phyloP scores from a whole-genome alignment of 2,888 invertebrate genomes.

The Camponotus fellah region DNA sequence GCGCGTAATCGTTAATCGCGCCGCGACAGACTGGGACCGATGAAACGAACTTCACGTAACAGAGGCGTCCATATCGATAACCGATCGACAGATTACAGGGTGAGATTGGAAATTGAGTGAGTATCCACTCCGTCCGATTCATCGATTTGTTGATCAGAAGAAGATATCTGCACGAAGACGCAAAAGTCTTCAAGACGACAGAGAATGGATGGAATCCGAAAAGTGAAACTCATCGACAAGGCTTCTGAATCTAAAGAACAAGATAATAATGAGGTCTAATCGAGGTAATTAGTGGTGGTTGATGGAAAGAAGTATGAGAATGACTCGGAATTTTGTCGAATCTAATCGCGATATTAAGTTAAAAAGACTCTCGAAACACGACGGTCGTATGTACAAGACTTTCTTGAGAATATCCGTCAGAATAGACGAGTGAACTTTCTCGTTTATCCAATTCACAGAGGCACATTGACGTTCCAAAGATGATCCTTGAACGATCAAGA shows the following conservation, averaged over 20 bases:
- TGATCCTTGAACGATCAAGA: background rate
- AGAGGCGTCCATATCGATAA: slow-evolving; percentile 8
- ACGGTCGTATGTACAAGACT: background rate
- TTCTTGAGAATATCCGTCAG: slow-evolving; percentile 5
- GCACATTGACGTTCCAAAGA: slow-evolving; percentile 19
- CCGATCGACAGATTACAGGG: background rate
- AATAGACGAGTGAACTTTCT: background rate
- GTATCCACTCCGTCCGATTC: slow-evolving; percentile 2
- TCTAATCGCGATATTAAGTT: slow-evolving; percentile 14
- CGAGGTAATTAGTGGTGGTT: background rate
- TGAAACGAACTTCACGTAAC: slow-evolving; percentile 25
- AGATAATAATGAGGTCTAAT: slow-evolving; percentile 11
- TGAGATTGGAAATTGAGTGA: background rate
- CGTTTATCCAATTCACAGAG: slow-evolving; percentile 15
- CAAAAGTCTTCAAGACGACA: background rate
- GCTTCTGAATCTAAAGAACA: background rate
- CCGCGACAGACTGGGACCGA: background rate
- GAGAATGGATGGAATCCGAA: background rate
- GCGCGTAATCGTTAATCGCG: slow-evolving; percentile 47
- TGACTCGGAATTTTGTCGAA: background rate
- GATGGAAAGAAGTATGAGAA: background rate
- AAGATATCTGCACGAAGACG: background rate
- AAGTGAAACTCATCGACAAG: slow-evolving; percentile 3
- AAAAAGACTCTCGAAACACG: background rate
- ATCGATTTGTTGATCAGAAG: slow-evolving; percentile 25